A percentile compares a stretch with the other conserved stretches of the same genome.
Conservation (phyloP, 2,888 invertebrate species). For the Epirrita christyi region DNA sequence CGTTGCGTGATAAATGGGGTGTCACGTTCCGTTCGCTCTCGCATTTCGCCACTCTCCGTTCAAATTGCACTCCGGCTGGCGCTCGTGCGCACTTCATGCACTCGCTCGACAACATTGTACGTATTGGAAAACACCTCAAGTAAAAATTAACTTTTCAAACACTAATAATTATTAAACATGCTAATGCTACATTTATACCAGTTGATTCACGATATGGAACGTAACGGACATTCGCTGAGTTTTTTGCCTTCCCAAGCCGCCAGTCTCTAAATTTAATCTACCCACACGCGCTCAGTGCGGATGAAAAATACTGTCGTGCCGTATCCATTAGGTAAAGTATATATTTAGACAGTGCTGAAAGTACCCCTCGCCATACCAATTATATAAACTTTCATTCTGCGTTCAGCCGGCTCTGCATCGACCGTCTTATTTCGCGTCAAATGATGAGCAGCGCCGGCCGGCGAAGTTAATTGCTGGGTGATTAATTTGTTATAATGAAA, state of each 20-base stretch:
- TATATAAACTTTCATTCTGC: slow-evolving; percentile 53
- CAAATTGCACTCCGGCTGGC: slow-evolving; percentile 67
- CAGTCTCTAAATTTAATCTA: slow-evolving; percentile 74
- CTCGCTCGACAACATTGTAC: slow-evolving; percentile 53
- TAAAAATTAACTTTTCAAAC: slow-evolving; percentile 19
- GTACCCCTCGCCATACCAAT: slow-evolving; percentile 48
- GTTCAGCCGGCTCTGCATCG: slow-evolving; percentile 26
- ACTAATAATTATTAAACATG: slow-evolving; percentile 12
- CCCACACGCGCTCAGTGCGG: slow-evolving; percentile 60
- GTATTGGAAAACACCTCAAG: slow-evolving; percentile 40
- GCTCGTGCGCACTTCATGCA: slow-evolving; percentile 59
- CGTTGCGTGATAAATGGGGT: slow-evolving; percentile 76
- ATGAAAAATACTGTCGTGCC: slow-evolving; percentile 72
- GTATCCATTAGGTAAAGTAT: slow-evolving; percentile 74
- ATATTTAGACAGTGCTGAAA: slow-evolving; percentile 61
- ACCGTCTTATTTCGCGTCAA: slow-evolving; percentile 19
- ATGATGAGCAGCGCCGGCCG: slow-evolving; percentile 31
- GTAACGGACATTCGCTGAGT: slow-evolving; percentile 46
- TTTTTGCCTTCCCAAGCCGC: slow-evolving; percentile 67
- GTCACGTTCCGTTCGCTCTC: slow-evolving; percentile 77
- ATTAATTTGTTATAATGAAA: slow-evolving; percentile 50
- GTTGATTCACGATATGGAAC: slow-evolving; percentile 16
- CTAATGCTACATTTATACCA: slow-evolving; percentile 7
- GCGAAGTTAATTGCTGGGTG: slow-evolving; percentile 35
- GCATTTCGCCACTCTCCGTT: slow-evolving; percentile 75